Conservation (phyloP, 2,888 invertebrate genomes). For the Aproaerema taeniolella region DNA sequence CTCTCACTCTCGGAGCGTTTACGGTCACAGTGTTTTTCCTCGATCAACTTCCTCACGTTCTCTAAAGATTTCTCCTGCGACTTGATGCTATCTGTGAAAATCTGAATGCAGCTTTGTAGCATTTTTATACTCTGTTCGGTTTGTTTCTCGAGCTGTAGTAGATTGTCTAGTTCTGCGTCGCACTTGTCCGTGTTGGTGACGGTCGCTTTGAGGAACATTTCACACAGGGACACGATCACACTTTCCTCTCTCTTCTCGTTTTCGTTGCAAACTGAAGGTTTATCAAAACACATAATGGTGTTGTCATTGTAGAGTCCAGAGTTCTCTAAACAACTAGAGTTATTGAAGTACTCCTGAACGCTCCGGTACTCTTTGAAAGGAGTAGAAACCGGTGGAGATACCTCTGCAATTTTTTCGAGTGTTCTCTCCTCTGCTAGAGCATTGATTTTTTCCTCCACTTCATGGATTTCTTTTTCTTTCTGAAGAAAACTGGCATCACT, state of each 20-base stretch:
- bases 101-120: slow-evolving; percentile 42
- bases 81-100: slow-evolving; percentile 40
- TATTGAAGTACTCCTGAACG: slow-evolving; percentile 48
- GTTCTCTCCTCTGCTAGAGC: slow-evolving; percentile 33
- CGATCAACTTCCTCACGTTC: slow-evolving; percentile 42
- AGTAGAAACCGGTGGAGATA: slow-evolving; percentile 53
- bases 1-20: slow-evolving; percentile 23
- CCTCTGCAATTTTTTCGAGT: slow-evolving; percentile 45
- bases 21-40: slow-evolving; percentile 30
- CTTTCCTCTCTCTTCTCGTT: slow-evolving; percentile 48
- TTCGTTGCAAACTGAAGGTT: slow-evolving; percentile 29
- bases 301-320: slow-evolving; percentile 40
- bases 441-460: slow-evolving; percentile 39
- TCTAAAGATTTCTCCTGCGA: slow-evolving; percentile 44
- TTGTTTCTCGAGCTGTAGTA: slow-evolving; percentile 44
- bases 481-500: slow-evolving; percentile 59
- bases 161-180: slow-evolving; percentile 38
- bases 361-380: slow-evolving; percentile 58
- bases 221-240: slow-evolving; percentile 56
- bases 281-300: slow-evolving; percentile 57
- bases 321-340: slow-evolving; percentile 42
- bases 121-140: slow-evolving; percentile 42
- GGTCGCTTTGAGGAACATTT: slow-evolving; percentile 51
- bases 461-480: slow-evolving; percentile 55
- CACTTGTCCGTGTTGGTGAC: slow-evolving; percentile 33